Conservation (phyloP, 2,113 vertebrate genomes). For the Enhydra lutris region DNA sequence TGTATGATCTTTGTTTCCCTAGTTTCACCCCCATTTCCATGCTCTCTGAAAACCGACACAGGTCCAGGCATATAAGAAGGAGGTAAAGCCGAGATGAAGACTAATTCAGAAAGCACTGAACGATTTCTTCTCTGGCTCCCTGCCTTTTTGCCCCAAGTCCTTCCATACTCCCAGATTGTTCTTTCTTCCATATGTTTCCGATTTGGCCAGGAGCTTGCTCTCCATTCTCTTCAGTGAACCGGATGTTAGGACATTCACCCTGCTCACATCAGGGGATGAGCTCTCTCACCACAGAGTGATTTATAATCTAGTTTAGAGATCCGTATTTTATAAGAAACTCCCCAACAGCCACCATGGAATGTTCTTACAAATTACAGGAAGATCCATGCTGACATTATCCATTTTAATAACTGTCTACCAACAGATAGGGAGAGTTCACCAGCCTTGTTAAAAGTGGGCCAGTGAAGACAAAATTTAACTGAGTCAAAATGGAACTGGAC, state of each 20-base stretch:
- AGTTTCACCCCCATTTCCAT: neutral
- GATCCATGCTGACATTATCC: neutral
- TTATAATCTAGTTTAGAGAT: conserved; percentile 19
- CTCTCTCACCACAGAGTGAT: neutral
- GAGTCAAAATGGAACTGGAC: neutral
- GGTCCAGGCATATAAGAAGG: neutral
- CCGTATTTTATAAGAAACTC: conserved; percentile 21
- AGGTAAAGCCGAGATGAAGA: neutral
- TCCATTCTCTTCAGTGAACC: neutral
- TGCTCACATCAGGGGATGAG: neutral
- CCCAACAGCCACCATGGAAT: neutral
- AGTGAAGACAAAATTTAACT: neutral
- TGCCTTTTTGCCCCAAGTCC: neutral
- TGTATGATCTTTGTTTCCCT: neutral
- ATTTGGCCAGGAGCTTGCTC: neutral
- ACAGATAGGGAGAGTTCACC: neutral
- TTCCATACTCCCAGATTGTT: neutral
- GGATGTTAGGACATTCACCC: neutral
- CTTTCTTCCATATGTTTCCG: neutral
- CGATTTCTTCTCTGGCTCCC: neutral
- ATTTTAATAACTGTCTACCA: conserved; percentile 26
- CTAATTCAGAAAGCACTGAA: neutral
- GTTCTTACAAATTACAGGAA: conserved; percentile 23
- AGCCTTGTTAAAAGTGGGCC: neutral
- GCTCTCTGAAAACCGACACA: neutral